Percentiles rank a stretch among this genome's conserved stretches.
Evolutionary conservation across 2,113 vertebrate species (phyloP).

Genomic region (Atherinomorus stipes): DNA sequence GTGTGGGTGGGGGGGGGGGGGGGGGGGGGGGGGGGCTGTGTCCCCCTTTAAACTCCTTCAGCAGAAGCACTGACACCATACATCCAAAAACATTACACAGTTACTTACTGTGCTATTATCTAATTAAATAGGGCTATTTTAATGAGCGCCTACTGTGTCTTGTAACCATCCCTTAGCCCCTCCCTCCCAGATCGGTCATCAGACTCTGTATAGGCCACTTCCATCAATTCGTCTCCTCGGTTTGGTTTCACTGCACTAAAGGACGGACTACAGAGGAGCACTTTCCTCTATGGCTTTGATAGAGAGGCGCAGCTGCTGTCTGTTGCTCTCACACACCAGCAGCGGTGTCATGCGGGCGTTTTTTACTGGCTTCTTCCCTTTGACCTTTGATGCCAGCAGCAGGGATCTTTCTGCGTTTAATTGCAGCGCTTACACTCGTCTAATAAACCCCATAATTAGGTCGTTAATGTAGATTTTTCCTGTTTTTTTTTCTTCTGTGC

Average conservation of each 20-base stretch:
- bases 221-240: background rate
- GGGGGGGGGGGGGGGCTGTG: background rate
- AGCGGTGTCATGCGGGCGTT: slow-evolving; percentile 25
- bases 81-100: background rate
- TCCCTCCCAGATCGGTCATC: background rate
- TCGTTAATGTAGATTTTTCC: background rate
- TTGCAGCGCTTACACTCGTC: background rate
- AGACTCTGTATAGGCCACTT: background rate
- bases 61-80: background rate
- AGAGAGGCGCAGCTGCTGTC: slow-evolving; percentile 81
- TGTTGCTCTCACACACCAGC: slow-evolving; percentile 16
- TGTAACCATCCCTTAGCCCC: background rate
- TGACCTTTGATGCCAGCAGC: slow-evolving; percentile 48
- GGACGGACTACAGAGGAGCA: slow-evolving; percentile 17
- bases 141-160: background rate
- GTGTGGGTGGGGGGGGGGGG: too few relatives aligned
- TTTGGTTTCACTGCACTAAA: background rate
- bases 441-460: slow-evolving; percentile 8
- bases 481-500: background rate
- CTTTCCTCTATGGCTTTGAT: slow-evolving; percentile 35
- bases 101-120: background rate
- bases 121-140: background rate
- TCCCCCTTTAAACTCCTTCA: fast-evolving
- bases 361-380: slow-evolving; percentile 31
- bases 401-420: background rate